A percentile compares a stretch with the other conserved stretches of the same genome.
Conservation (phyloP, 2,888 invertebrate species). For the Poecilobothrus nobilitatus region DNA sequence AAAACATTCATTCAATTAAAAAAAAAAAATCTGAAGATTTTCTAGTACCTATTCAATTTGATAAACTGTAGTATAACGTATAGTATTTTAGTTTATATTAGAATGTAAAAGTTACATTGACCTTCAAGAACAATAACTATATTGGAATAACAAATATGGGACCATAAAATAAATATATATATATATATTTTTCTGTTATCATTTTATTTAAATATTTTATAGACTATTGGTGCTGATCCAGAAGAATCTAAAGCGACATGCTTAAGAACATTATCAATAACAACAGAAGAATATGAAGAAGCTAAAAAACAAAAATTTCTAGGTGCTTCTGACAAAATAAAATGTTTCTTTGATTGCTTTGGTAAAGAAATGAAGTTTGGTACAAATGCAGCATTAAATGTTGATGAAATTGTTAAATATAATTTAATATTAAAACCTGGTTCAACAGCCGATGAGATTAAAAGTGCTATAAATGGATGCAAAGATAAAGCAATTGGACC, state of each 20-base stretch:
- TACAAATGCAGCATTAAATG: not conserved
- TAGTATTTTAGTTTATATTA: no score
- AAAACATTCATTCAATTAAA: no score
- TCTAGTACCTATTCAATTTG: no score
- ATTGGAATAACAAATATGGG: no score
- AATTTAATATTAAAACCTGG: not conserved
- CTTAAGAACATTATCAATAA: not conserved
- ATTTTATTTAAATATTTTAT: not conserved
- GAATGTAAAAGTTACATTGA: no score
- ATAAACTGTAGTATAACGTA: no score
- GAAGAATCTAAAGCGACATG: not conserved
- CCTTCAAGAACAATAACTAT: no score
- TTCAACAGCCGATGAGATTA: not conserved
- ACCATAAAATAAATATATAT: no score
- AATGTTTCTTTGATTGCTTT: conserved; percentile 4
- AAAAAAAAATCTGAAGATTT: no score
- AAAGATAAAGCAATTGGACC: not conserved
- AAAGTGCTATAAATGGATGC: not conserved
- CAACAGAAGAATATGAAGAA: not conserved
- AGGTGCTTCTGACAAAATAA: not conserved
- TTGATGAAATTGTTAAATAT: not conserved
- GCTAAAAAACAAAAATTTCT: not conserved
- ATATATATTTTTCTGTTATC: no score
- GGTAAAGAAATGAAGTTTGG: not conserved
- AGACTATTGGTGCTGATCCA: not conserved